Percentiles rank a stretch among this genome's conserved stretches.
phyloP scores from a whole-genome alignment of 1,140 invertebrate genomes.

The Eubasilissa regina region DNA sequence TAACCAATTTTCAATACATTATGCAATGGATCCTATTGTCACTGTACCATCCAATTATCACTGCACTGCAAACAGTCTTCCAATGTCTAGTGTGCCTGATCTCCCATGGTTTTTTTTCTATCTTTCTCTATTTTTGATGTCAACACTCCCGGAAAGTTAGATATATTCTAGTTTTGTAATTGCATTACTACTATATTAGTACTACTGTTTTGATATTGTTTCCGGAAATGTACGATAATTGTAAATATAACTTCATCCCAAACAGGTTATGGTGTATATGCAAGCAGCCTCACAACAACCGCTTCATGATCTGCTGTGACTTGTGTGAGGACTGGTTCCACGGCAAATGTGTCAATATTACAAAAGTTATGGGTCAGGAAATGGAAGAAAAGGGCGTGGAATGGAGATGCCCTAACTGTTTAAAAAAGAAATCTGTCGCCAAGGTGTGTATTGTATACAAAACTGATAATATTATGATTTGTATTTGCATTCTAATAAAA shows the following conservation, averaged over 20 bases:
- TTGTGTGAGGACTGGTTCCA: conserved; percentile 98
- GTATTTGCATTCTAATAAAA: conserved; percentile 46
- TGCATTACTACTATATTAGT: too few species aligned
- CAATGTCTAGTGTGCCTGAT: too few species aligned
- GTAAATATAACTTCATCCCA: conserved; percentile 4
- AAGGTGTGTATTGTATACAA: conserved; percentile 47
- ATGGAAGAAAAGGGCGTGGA: conserved; percentile 92
- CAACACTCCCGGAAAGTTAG: too few species aligned
- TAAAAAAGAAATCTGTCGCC: conserved; percentile 73
- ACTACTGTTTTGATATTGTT: too few species aligned
- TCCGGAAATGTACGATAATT: too few species aligned
- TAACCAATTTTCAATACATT: too few species aligned
- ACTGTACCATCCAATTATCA: too few species aligned
- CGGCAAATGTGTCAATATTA: conserved; percentile 95
- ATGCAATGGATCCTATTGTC: too few species aligned
- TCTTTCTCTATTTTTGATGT: too few species aligned
- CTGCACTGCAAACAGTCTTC: too few species aligned
- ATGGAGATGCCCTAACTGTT: conserved; percentile 92
- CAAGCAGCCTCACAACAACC: conserved; percentile 93
- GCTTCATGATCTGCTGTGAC: conserved; percentile 99
- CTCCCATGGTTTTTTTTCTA: too few species aligned
- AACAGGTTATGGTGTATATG: conserved; percentile 94
- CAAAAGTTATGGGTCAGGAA: conserved; percentile 89
- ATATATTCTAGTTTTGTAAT: too few species aligned
- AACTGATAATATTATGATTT: conserved; percentile 23